phyloP scores from a whole-genome alignment of 2,888 invertebrate species.

The Leuctra nigra region DNA sequence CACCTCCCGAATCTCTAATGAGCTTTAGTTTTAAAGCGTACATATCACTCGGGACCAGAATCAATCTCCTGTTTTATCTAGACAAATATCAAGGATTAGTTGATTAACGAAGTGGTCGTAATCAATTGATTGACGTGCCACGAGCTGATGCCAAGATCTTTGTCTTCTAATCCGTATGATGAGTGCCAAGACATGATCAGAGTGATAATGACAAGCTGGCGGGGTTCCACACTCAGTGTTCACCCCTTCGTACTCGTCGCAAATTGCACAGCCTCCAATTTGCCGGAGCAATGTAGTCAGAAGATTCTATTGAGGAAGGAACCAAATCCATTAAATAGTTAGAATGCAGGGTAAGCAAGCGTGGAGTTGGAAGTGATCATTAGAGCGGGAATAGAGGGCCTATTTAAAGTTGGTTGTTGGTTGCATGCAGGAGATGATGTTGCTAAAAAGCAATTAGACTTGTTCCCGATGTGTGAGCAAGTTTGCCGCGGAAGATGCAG shows the following conservation, averaged over 20 bases:
- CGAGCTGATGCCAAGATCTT: not conserved
- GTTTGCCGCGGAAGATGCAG: not conserved
- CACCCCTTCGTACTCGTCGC: not conserved
- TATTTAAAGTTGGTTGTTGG: slow-evolving; percentile 3
- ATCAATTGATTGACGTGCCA: too few relatives aligned
- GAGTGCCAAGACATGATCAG: slow-evolving; percentile 14
- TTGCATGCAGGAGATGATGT: not conserved
- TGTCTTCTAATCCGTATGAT: slow-evolving; percentile 1
- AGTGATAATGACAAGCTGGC: not conserved
- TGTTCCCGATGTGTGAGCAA: not conserved
- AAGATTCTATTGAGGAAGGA: not conserved
- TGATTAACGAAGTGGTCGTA: too few relatives aligned
- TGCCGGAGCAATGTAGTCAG: not conserved
- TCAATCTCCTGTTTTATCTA: too few relatives aligned
- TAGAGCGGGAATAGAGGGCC: slow-evolving; percentile 3
- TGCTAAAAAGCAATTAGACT: slow-evolving; percentile 12
- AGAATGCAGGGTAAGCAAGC: slow-evolving; percentile 14
- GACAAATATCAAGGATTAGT: too few relatives aligned
- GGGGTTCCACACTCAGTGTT: not conserved
- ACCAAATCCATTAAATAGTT: slow-evolving; percentile 17
- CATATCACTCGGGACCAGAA: too few relatives aligned
- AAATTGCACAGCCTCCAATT: slow-evolving; percentile 5
- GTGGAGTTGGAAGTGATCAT: slow-evolving; percentile 16
- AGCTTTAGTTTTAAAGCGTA: too few relatives aligned
- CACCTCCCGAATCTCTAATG: not conserved